Conservation (phyloP, 2,888 invertebrate species). For the Lithosia quadra region DNA sequence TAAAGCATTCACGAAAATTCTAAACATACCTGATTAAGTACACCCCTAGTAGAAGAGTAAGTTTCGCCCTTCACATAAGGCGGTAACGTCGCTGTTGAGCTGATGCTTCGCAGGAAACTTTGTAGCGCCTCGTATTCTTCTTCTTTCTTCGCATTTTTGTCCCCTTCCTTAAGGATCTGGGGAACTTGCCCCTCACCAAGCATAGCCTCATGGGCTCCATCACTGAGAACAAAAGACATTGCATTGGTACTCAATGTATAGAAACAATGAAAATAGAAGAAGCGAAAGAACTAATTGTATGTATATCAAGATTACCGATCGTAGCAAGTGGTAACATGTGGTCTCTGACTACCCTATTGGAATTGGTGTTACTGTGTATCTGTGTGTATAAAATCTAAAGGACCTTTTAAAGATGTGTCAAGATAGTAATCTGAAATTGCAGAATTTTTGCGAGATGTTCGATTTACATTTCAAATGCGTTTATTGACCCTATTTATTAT, state of each 20-base stretch:
- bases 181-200: slow-evolving; percentile 65
- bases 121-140: slow-evolving; percentile 83
- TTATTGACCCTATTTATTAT: too few relatives aligned
- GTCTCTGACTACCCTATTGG: background rate
- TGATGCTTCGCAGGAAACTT: slow-evolving; percentile 82
- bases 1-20: too few relatives aligned
- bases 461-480: too few relatives aligned
- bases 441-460: too few relatives aligned
- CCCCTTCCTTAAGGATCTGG: slow-evolving; percentile 66
- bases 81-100: slow-evolving; percentile 83
- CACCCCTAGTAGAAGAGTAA: slow-evolving; percentile 79
- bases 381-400: background rate
- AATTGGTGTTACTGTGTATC: background rate
- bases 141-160: slow-evolving; percentile 67
- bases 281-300: background rate
- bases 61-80: slow-evolving; percentile 83
- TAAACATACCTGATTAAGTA: slow-evolving; percentile 78
- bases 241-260: background rate
- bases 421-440: too few relatives aligned
- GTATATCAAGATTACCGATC: background rate
- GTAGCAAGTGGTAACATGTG: background rate
- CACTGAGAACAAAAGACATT: slow-evolving; percentile 57
- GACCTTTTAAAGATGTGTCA: too few relatives aligned
- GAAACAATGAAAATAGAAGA: background rate
- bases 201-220: slow-evolving; percentile 84